A percentile compares a stretch with the other conserved stretches of the same genome.
These are phyloP conservation scores for Lamellibrachia columna DNA, from an alignment of 2,888 invertebrate species.

Conservation along the genomic window DNA sequence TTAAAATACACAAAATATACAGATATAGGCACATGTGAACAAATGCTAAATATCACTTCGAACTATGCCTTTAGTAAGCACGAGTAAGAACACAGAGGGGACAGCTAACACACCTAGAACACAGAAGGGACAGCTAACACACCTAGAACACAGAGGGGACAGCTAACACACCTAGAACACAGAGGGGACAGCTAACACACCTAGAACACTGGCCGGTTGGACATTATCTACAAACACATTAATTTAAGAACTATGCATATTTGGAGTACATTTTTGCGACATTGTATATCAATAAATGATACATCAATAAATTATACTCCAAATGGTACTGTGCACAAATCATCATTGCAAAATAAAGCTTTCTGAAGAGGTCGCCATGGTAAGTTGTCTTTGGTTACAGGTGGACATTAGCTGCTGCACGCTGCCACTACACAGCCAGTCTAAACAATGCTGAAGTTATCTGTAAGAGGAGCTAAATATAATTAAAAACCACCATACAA, in stretches of 20 bases:
- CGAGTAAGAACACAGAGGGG: neutral
- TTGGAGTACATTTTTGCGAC: neutral
- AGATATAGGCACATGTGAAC: conserved; percentile 16
- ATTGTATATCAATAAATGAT: neutral
- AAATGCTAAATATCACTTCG: neutral
- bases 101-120: neutral
- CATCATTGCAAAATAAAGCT: neutral
- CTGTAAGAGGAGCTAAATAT: neutral
- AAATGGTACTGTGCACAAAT: neutral
- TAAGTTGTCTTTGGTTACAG: neutral
- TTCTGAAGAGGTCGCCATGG: neutral
- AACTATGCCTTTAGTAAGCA: neutral
- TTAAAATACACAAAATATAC: conserved; percentile 7
- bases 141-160: neutral
- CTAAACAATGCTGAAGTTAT: neutral
- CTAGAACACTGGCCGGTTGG: neutral
- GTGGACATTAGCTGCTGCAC: neutral
- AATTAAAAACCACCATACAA: neutral
- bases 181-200: neutral
- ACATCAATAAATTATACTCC: neutral
- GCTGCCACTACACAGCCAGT: neutral
- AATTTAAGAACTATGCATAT: neutral
- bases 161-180: too few species aligned
- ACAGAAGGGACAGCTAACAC: too few species aligned
- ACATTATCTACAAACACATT: neutral